Evolutionary conservation across 2,113 vertebrate species (phyloP).

Genomic region (Pristiophorus japonicus): DNA sequence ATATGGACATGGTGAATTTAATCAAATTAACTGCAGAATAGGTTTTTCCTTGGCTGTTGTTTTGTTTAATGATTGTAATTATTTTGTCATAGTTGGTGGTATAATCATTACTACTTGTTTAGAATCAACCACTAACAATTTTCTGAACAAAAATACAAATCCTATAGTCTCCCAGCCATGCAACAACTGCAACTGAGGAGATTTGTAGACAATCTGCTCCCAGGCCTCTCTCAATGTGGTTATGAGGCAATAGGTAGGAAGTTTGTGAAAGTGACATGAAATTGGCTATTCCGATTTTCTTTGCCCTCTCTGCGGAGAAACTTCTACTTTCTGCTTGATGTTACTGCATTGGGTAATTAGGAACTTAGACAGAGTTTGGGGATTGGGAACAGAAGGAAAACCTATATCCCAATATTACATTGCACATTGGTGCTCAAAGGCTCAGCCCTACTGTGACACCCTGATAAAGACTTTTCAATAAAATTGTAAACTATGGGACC

Average conservation of each 20-base stretch:
- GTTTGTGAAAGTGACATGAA: background rate
- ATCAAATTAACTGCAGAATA: background rate
- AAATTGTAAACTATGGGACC: background rate
- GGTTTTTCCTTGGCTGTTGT: background rate
- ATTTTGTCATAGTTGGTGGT: slow-evolving; percentile 26
- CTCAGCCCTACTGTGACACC: background rate
- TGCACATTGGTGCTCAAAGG: background rate
- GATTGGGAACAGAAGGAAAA: background rate
- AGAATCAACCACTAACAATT: background rate
- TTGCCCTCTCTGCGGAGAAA: background rate
- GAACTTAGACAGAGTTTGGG: background rate
- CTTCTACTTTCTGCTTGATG: background rate
- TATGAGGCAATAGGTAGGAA: background rate
- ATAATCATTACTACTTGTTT: background rate
- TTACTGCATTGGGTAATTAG: background rate
- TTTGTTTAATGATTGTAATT: no score
- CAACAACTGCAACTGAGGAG: background rate
- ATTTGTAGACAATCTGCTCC: background rate
- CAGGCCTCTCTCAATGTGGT: background rate
- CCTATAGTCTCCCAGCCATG: background rate
- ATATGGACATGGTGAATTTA: background rate
- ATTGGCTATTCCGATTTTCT: background rate
- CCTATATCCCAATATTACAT: background rate
- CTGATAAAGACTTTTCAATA: background rate
- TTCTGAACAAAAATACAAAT: background rate